Percentiles rank a stretch among this genome's conserved stretches.
phyloP scores from a whole-genome alignment of 2,888 invertebrate species.

The Lithophane ornitopus region DNA sequence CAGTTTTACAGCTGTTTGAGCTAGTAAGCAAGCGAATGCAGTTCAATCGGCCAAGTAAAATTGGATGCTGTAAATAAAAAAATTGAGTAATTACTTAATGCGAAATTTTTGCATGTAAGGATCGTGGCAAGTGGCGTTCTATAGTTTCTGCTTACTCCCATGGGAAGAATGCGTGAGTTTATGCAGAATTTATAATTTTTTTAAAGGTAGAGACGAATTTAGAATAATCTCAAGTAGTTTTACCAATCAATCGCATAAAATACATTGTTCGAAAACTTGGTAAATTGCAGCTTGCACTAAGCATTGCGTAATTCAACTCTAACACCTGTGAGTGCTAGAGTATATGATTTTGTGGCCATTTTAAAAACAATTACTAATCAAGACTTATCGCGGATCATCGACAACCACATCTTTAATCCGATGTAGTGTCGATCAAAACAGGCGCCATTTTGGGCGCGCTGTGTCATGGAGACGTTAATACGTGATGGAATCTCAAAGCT shows the following conservation, averaged over 20 bases:
- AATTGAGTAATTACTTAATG: neutral
- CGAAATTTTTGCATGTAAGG: too few species aligned
- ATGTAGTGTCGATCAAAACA: slow-evolving; percentile 37
- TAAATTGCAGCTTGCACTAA: neutral
- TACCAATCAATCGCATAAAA: too few species aligned
- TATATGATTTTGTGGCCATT: neutral
- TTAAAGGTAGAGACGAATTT: too few species aligned
- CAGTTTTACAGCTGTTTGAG: too few species aligned
- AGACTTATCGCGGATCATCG: neutral
- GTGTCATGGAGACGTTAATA: slow-evolving; percentile 46
- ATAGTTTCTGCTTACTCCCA: too few species aligned
- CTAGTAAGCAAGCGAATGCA: neutral
- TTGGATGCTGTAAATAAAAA: neutral
- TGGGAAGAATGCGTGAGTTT: too few species aligned
- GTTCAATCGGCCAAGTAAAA: neutral
- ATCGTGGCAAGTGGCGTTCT: too few species aligned
- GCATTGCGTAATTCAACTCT: neutral
- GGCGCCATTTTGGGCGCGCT: slow-evolving; percentile 55
- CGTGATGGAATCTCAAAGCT: slow-evolving; percentile 57
- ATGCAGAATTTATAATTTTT: too few species aligned
- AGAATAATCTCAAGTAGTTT: too few species aligned
- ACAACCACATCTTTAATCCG: slow-evolving; percentile 14
- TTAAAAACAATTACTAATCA: neutral
- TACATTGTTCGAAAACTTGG: neutral
- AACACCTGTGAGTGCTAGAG: neutral